A percentile compares a stretch with the other conserved stretches of the same genome.
These are phyloP conservation scores for Orussus abietinus DNA, from an alignment of 1,140 invertebrate genomes.

Conservation along the genomic window DNA sequence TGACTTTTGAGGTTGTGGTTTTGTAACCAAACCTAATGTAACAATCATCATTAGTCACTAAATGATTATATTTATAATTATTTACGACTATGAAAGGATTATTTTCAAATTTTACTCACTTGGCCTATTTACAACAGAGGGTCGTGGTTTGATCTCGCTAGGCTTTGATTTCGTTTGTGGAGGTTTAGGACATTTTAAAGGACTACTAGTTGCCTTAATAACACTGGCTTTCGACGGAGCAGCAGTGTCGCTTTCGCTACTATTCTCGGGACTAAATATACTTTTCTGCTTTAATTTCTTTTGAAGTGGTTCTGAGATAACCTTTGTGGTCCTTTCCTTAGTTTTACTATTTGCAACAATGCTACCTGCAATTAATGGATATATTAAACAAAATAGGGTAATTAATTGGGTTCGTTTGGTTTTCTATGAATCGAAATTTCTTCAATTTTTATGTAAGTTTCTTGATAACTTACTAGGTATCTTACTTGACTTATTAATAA, in stretches of 20 bases:
- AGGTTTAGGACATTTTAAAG: slow-evolving; percentile 35
- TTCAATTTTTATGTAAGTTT: not conserved
- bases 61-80: slow-evolving; percentile 11
- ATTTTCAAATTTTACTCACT: slow-evolving; percentile 27
- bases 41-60: slow-evolving; percentile 1
- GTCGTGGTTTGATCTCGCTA: slow-evolving; percentile 35
- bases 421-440: slow-evolving; percentile 2
- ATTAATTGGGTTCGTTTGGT: slow-evolving; percentile 1
- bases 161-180: slow-evolving; percentile 38
- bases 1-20: slow-evolving; percentile 34
- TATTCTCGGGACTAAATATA: slow-evolving; percentile 79
- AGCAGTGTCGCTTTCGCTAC: slow-evolving; percentile 66
- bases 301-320: slow-evolving; percentile 42
- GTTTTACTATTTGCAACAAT: slow-evolving; percentile 27
- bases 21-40: slow-evolving; percentile 22
- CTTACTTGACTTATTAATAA: slow-evolving; percentile 37
- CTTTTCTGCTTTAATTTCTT: slow-evolving; percentile 71
- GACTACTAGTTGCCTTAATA: slow-evolving; percentile 29
- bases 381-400: not conserved
- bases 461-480: slow-evolving; percentile 29
- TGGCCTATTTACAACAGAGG: slow-evolving; percentile 30
- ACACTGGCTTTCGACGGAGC: slow-evolving; percentile 33
- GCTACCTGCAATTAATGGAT: slow-evolving; percentile 18
- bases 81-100: slow-evolving; percentile 13
- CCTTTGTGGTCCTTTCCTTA: slow-evolving; percentile 42